Evolutionary conservation across 2,797 vertebrate species (phyloP).

Genomic region (Dendrocincla fuliginosa): DNA sequence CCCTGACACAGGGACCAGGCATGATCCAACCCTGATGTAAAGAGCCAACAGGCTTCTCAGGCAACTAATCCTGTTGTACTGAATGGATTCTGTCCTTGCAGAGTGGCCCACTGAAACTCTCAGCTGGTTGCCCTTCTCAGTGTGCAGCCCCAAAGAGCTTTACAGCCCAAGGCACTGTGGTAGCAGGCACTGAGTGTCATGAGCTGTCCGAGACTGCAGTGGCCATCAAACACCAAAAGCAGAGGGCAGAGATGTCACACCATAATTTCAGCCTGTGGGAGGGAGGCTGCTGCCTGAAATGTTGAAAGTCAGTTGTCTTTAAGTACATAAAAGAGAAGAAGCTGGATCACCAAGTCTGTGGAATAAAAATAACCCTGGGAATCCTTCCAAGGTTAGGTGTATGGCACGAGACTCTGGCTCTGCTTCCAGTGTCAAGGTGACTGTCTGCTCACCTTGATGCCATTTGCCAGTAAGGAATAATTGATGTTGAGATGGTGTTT

Average conservation of each 20-base stretch:
- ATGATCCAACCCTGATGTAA: not conserved
- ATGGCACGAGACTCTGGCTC: not conserved
- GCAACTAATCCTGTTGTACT: not conserved
- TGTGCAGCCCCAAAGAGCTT: not conserved
- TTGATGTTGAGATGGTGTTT: not conserved
- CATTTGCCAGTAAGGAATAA: not conserved
- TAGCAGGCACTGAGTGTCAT: not conserved
- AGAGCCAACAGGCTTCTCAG: not conserved
- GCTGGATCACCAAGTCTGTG: not conserved
- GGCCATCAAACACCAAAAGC: not conserved
- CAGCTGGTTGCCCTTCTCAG: not conserved
- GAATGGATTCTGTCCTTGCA: not conserved
- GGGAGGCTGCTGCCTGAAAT: not conserved
- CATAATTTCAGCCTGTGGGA: not conserved
- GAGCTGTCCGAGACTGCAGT: not conserved
- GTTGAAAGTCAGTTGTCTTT: not conserved
- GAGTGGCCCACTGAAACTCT: not conserved
- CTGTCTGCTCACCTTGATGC: constrained; percentile 20
- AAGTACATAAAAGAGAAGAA: not conserved
- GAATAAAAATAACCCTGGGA: constrained; percentile 15
- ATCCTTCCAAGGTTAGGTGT: not conserved
- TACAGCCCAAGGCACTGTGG: not conserved
- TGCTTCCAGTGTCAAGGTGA: not conserved
- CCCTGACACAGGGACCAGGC: fast-evolving
- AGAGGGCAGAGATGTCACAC: not conserved